Percentiles rank a stretch among this genome's conserved stretches.
phyloP scores from a whole-genome alignment of 2,113 vertebrate species.

The Cebidichthys violaceus region DNA sequence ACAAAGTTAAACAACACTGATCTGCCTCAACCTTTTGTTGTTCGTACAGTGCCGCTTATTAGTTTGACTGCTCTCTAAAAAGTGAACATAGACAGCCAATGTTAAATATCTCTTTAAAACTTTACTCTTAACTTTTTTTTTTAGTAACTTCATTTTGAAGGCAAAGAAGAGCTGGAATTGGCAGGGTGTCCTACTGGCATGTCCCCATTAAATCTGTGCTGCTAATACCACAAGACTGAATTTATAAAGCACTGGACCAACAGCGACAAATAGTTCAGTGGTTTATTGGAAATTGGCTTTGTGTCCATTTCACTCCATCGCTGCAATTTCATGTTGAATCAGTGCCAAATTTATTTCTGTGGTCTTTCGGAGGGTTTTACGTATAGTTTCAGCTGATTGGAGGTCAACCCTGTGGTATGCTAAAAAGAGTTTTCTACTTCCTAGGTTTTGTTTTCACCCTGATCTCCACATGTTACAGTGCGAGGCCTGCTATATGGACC shows the following conservation, averaged over 20 bases:
- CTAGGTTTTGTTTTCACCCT: constrained; percentile 21
- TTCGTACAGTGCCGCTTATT: too few species aligned
- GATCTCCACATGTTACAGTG: background rate
- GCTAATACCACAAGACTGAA: constrained; percentile 52
- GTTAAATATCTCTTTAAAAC: background rate
- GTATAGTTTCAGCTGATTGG: background rate
- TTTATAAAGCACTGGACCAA: constrained; percentile 31
- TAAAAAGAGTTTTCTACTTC: constrained; percentile 38
- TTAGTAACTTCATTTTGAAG: constrained; percentile 44
- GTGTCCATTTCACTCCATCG: constrained; percentile 1
- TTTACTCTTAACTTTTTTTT: background rate
- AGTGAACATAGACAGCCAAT: background rate
- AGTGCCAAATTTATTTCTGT: background rate
- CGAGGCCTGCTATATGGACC: constrained; percentile 5
- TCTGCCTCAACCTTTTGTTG: too few species aligned
- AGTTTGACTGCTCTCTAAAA: too few species aligned
- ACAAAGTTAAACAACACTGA: background rate
- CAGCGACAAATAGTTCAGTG: constrained; percentile 14
- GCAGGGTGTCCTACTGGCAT: constrained; percentile 54
- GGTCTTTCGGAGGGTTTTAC: background rate
- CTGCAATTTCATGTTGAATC: background rate
- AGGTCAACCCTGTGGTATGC: constrained; percentile 4
- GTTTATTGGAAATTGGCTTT: constrained; percentile 14
- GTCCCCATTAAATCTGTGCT: constrained; percentile 73
- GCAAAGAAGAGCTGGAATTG: constrained; percentile 46